Evolutionary conservation across 2,888 invertebrate genomes (phyloP).

Genomic region (Melanostoma scalare): DNA sequence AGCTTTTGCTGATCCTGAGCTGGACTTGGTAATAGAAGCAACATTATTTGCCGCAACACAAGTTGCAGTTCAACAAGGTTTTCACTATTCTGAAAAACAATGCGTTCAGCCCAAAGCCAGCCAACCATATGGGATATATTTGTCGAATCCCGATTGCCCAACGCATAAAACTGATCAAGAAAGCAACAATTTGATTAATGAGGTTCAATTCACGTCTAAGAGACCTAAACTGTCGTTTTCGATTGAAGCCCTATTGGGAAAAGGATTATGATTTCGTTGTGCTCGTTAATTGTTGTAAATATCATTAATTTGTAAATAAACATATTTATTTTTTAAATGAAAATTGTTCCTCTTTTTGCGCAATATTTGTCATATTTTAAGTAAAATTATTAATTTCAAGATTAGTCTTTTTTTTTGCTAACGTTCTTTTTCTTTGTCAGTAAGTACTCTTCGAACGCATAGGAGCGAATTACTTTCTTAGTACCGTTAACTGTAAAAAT

Average conservation of each 20-base stretch:
- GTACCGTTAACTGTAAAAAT: too few relatives aligned
- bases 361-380: not conserved
- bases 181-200: not conserved
- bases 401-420: too few relatives aligned
- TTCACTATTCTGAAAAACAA: constrained; percentile 25
- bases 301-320: constrained; percentile 33
- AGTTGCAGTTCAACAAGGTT: constrained; percentile 37
- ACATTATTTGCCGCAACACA: constrained; percentile 75
- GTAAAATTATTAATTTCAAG: too few relatives aligned
- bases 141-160: constrained; percentile 42
- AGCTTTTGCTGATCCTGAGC: constrained; percentile 83
- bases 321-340: constrained; percentile 15
- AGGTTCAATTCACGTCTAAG: not conserved
- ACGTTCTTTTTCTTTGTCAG: too few relatives aligned
- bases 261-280: constrained; percentile 78
- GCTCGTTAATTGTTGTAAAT: not conserved
- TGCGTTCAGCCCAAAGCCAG: not conserved
- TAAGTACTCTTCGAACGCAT: too few relatives aligned
- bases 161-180: not conserved
- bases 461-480: too few relatives aligned
- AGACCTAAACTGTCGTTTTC: constrained; percentile 82
- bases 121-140: not conserved
- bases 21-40: constrained; percentile 80
- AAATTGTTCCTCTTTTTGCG: not conserved
- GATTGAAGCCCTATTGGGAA: constrained; percentile 88